phyloP scores from a whole-genome alignment of 2,888 invertebrate genomes.

The Melanostoma scalare region DNA sequence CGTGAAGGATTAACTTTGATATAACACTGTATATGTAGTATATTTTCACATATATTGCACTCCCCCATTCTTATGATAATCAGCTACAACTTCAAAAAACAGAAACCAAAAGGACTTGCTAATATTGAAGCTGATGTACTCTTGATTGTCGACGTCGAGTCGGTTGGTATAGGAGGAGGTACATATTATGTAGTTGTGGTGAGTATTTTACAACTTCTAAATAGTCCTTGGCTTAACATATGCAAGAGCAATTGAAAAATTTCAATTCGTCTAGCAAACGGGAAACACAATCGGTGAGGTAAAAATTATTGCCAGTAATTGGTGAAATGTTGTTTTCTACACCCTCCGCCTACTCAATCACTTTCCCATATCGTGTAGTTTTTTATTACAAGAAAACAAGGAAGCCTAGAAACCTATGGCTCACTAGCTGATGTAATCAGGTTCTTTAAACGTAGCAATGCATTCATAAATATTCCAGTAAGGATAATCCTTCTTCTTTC shows the following conservation, averaged over 20 bases:
- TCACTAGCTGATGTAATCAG: slow-evolving; percentile 60
- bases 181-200: slow-evolving; percentile 1
- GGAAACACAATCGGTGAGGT: slow-evolving; percentile 54
- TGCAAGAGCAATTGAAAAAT: slow-evolving; percentile 56
- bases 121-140: slow-evolving; percentile 46
- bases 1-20: slow-evolving; percentile 50
- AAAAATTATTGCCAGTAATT: slow-evolving; percentile 69
- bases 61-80: slow-evolving; percentile 54
- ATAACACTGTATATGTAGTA: background rate
- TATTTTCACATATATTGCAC: slow-evolving; percentile 14
- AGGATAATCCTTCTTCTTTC: slow-evolving; percentile 46
- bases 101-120: slow-evolving; percentile 25
- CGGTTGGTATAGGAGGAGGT: background rate
- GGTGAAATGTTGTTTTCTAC: slow-evolving; percentile 66
- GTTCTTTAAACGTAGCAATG: slow-evolving; percentile 54
- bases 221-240: slow-evolving; percentile 18
- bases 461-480: slow-evolving; percentile 66
- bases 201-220: slow-evolving; percentile 17
- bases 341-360: slow-evolving; percentile 22
- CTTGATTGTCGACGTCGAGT: slow-evolving; percentile 9
- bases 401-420: slow-evolving; percentile 34
- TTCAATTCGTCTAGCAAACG: slow-evolving; percentile 23
- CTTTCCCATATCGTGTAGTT: slow-evolving; percentile 26
- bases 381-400: slow-evolving; percentile 40
- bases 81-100: slow-evolving; percentile 10